These are phyloP conservation scores for Clarias laeviceps DNA, from an alignment of 2,797 vertebrate species.

Conservation along the genomic window DNA sequence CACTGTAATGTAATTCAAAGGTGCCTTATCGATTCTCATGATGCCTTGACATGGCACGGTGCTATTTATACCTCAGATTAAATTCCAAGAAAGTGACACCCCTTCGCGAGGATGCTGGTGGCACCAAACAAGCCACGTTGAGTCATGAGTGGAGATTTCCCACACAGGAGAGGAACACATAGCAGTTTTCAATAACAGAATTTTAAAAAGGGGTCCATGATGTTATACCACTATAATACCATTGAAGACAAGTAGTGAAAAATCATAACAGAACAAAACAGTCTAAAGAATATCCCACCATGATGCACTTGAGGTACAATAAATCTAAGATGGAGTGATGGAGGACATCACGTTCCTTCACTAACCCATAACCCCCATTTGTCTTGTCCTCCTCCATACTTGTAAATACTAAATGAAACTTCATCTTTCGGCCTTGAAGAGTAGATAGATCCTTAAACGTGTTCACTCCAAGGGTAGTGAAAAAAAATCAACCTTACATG, in stretches of 20 bases:
- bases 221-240: neutral
- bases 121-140: conserved; percentile 7
- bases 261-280: neutral
- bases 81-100: conserved; percentile 36
- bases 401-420: conserved; percentile 15
- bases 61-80: conserved; percentile 37
- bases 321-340: neutral
- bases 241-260: neutral
- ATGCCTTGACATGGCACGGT: conserved; percentile 31
- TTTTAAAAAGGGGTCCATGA: neutral
- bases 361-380: neutral
- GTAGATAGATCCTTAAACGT: neutral
- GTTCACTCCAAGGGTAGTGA: conserved; percentile 1
- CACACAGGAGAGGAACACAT: neutral
- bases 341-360: neutral
- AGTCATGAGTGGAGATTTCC: conserved; percentile 11
- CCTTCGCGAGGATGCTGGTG: neutral
- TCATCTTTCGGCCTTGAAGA: conserved; percentile 16
- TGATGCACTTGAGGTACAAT: neutral
- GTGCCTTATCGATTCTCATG: neutral
- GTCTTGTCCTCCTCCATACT: neutral
- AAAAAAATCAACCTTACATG: neutral
- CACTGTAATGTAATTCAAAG: conserved; percentile 35
- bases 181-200: neutral
- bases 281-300: neutral